A percentile compares a stretch with the other conserved stretches of the same genome.
Conservation (phyloP, 1,140 invertebrate genomes). For the Heliconius hermathena region DNA sequence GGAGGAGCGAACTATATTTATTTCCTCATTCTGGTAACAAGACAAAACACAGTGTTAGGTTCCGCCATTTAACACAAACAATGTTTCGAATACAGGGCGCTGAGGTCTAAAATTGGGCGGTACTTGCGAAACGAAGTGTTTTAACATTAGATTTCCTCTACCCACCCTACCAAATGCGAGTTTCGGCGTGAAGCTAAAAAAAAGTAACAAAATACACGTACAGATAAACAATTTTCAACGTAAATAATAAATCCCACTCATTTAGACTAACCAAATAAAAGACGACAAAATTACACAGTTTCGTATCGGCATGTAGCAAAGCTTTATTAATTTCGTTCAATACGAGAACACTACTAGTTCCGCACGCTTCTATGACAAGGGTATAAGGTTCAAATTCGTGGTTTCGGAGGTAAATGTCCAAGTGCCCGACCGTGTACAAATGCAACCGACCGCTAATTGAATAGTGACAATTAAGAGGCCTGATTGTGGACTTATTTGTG, state of each 20-base stretch:
- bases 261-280: conserved; percentile 12
- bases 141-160: too few species aligned
- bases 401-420: neutral
- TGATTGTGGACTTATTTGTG: conserved; percentile 39
- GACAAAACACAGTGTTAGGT: neutral
- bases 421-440: conserved; percentile 13
- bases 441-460: conserved; percentile 40
- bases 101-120: too few species aligned
- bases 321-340: conserved; percentile 24
- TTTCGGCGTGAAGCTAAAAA: too few species aligned
- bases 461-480: conserved; percentile 41
- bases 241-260: conserved; percentile 6
- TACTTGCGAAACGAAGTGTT: too few species aligned
- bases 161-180: too few species aligned
- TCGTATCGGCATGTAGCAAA: conserved; percentile 7
- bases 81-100: too few species aligned
- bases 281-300: conserved; percentile 11
- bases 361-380: neutral
- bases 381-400: neutral
- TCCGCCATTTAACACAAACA: neutral
- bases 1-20: too few species aligned
- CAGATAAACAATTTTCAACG: neutral
- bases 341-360: neutral
- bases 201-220: too few species aligned
- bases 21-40: neutral